Conservation (phyloP, 2,888 invertebrate genomes). For the Stegana nigrithorax region DNA sequence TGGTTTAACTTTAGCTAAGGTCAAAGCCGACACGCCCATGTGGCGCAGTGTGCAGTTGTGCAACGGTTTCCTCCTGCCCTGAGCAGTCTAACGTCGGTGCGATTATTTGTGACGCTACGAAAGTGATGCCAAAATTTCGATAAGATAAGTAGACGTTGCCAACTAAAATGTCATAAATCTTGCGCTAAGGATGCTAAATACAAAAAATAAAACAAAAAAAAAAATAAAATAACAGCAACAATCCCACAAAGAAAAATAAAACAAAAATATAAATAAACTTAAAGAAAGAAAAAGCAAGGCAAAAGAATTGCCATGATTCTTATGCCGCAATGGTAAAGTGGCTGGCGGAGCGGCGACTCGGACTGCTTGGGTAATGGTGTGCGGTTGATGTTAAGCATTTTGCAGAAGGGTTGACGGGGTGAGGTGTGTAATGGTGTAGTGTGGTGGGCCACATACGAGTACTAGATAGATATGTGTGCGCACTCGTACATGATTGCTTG, state of each 20-base stretch:
- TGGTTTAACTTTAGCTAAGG: no score
- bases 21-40: no score
- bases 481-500: conserved; percentile 39
- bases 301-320: conserved; percentile 49
- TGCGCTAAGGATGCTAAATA: conserved; percentile 65
- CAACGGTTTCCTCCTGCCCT: no score
- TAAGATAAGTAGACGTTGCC: conserved; percentile 69
- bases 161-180: conserved; percentile 68
- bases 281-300: conserved; percentile 40
- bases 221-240: conserved; percentile 25
- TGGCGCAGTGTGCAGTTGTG: no score
- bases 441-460: conserved; percentile 16
- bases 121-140: conserved; percentile 67
- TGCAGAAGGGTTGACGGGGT: conserved; percentile 29
- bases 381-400: conserved; percentile 27
- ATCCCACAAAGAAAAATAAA: conserved; percentile 28
- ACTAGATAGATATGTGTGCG: conserved; percentile 40
- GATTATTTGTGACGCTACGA: conserved; percentile 6
- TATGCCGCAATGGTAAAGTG: conserved; percentile 43
- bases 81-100: no score
- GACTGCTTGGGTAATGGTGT: no score
- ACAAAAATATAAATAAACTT: conserved; percentile 30
- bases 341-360: conserved; percentile 24
- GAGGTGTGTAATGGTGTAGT: no score
- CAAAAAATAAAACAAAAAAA: conserved; percentile 35